Base-by-base conservation (phyloP, 1,140 invertebrate species). In the Nautilus pompilius region DNA sequence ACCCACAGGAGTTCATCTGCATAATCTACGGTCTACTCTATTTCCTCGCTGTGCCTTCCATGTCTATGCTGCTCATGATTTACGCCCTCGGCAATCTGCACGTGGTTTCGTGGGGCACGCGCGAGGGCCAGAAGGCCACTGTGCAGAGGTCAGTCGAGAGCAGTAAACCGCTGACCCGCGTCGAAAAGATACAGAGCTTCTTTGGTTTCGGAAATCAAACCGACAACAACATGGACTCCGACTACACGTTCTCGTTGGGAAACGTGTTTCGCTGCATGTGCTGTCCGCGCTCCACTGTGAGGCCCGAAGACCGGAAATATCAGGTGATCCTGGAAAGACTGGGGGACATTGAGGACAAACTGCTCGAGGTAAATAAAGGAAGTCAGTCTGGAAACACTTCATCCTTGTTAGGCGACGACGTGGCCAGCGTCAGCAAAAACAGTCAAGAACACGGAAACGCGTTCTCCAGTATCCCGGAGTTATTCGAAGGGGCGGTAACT, bases 1-100 rank as follows among this genome's bases (percentile, higher is more conserved):
- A 96, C 84, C 94, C 94, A 0, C 89, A 76, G 77, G 93, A 96
- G 81, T 87, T 91, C 58, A 80, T 69, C 13, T 95, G 93, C 73
- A 78, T 97, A 5, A 75, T 89, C 17, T 90, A 88, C 62, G 89
- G 91, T 17, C 78, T 92, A 4, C 87, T 96, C 28, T 97, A 96
- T 79, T 96, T 94, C 77, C 87, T 96, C 15, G 92, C 93, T 6
- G 91, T 96, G 53, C 94, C 94, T 0, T 92, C 92, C 62, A 96
- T 95, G 93, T 96, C 96, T 75, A 88, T 96, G 86, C 83, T 96
- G 62, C 86, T 96, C 15, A 92, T 94, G 46, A 91, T 96, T 56
- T 96, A 93, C 74, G 93, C 93, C 0, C 83, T 96, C 0, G 93
- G 93, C 73, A 96, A 96, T 75, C 85, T 96, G 76, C 92, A 96